Evolutionary conservation across 64 coral and sea anemone species (phyloP).

Genomic region (Pocillopora damicornis): DNA sequence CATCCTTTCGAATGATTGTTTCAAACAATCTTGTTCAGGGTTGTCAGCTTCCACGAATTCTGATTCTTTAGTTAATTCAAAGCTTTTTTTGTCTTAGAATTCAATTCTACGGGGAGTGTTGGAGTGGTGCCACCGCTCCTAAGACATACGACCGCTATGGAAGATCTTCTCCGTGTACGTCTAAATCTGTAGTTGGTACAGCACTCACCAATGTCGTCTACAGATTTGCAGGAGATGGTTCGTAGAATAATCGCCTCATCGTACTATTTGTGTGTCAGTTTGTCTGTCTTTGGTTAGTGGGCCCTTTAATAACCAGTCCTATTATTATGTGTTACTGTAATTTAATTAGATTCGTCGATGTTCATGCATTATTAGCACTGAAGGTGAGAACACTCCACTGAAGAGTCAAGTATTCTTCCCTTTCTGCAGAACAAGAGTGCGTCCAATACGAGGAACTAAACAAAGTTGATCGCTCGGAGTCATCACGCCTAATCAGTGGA

Average conservation of each 20-base stretch:
- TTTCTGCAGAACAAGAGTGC: conserved; percentile 20
- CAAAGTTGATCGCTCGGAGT: not conserved
- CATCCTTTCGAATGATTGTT: too few species aligned
- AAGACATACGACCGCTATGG: conserved; percentile 55
- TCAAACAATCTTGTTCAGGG: too few species aligned
- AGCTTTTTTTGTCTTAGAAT: conserved; percentile 8
- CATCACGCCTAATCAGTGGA: not conserved
- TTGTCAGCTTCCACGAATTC: not conserved
- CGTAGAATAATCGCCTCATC: not conserved
- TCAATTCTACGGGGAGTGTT: conserved; percentile 72
- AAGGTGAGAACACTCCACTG: too few species aligned
- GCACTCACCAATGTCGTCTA: conserved; percentile 58
- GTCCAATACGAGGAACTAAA: conserved; percentile 5
- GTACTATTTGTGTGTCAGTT: not conserved
- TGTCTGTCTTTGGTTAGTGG: not conserved
- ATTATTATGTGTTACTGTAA: not conserved
- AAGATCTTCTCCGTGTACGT: conserved; percentile 28
- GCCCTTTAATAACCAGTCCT: not conserved
- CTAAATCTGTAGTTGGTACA: conserved; percentile 9
- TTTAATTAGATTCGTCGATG: too few species aligned
- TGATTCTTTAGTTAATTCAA: not conserved
- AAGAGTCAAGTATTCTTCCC: not conserved
- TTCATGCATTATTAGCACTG: too few species aligned
- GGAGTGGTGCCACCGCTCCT: conserved; percentile 37
- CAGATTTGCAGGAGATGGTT: conserved; percentile 33